Conservation (phyloP, 2,888 invertebrate genomes). For the Macropis europaea region DNA sequence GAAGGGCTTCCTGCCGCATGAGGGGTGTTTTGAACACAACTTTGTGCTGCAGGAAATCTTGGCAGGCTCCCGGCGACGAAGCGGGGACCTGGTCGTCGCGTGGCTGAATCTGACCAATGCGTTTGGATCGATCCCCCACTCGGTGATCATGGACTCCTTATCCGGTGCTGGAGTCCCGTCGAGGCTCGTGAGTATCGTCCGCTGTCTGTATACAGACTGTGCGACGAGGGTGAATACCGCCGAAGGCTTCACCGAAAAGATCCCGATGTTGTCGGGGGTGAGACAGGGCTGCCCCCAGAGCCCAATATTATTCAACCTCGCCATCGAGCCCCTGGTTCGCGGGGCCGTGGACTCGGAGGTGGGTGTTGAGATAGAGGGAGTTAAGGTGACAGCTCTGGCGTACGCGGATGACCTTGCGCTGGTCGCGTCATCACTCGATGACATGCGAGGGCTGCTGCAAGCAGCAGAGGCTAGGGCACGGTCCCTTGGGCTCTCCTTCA, state of each 20-base stretch:
- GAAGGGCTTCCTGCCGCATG: no score
- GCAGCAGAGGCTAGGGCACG: no score
- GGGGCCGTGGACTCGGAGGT: background rate
- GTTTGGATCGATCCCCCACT: no score
- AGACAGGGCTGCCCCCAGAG: constrained; percentile 72
- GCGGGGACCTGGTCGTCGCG: no score
- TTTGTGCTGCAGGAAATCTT: no score
- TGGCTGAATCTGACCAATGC: no score
- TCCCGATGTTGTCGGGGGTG: constrained; percentile 66
- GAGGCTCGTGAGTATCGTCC: constrained; percentile 39
- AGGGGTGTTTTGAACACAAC: no score
- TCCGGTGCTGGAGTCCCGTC: no score
- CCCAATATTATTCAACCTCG: constrained; percentile 72
- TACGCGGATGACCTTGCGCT: background rate
- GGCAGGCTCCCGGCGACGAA: no score
- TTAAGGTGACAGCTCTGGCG: constrained; percentile 34
- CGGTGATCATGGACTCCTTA: no score
- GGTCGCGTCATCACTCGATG: background rate
- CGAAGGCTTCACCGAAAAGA: constrained; percentile 34
- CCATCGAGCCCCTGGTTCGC: constrained; percentile 63
- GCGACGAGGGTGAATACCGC: constrained; percentile 35
- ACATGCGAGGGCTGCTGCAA: no score
- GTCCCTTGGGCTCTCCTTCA: no score
- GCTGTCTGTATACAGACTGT: constrained; percentile 41
- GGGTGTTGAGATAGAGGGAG: constrained; percentile 9